Base-by-base conservation (phyloP, 2,797 vertebrate genomes). In the Melanogrammus aeglefinus region DNA sequence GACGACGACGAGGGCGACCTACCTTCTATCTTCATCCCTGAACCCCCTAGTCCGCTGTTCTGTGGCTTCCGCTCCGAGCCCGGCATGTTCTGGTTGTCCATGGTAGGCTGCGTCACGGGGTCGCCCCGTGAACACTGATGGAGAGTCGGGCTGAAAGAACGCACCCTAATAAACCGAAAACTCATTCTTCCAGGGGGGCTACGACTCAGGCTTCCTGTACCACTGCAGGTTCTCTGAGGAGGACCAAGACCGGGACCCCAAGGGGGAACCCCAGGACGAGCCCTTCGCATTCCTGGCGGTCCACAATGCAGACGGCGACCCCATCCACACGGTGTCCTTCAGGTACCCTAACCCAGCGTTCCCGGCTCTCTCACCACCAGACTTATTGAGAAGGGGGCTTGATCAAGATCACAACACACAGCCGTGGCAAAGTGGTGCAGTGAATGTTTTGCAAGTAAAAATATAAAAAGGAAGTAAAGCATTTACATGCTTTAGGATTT, bases 31-130 rank as follows among this genome's bases (percentile, higher is more conserved):
- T 93, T 93, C 77, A 82, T 95, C 44, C 97, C 97, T 0, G 82
- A 94, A 14, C 89, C 91, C 18, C 94, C 96, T 33, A 97, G 96
- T 90, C 95, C 94, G 6, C 91, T 99, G 63, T 93, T 93, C 76
- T 98, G 96, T 82, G 96, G 96, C 21, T 97, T 99, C 92, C 97
- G 98, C 87, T 97, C 97, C 63, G 77, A 81, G 57, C 94, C 96
- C 16, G 96, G 94, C 71, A 92, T 91, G 78, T 99, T 99, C 90
- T 99, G 97, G 97, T 91, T 99, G 44, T 97, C 97, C 21, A 84
- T 99, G 96, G 97, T 98, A 93, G 82, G 86, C 74, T 72, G 9
- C 75, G 12, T 12, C 41, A 9, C 41, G 3, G 3, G 41, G 41
- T 41, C 12, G 41, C 14, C 13, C 39, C 9, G 1, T 39, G 38